Evolutionary conservation across 2,888 invertebrate species (phyloP), one percentile per base, ranked within the genome.

Genomic region (Elgonia sp.): DNA sequence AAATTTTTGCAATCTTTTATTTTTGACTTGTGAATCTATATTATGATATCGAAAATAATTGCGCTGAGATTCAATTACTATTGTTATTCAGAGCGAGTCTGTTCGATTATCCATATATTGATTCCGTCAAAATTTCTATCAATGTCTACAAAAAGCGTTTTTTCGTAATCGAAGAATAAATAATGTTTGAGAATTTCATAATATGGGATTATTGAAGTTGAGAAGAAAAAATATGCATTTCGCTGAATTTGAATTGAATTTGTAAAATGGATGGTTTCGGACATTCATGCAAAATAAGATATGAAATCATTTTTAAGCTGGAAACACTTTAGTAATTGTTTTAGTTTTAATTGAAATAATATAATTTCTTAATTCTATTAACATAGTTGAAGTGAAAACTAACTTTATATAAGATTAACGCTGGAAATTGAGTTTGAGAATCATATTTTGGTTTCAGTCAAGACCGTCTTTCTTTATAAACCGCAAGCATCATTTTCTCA

Each of bases 341-440:
- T 65, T 7, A 42, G 42, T 40, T 20, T 40, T 42, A 65, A 65
- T 42, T 18, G 42, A 42, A 2, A 6, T 65, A 65, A 42, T 20
- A 42, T 18, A 20, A 18, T 18, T 29, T 42, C 29, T 65, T 65
- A 42, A 65, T 65, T 20, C 20, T 42, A 12, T 62, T n/a, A 8
- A 42, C 20, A n/a, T 14, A 29, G 20, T 65, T 65, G 40, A 18
- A 65, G 42, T 20, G 40, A 20, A 40, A 65, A 65, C 65, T 65
- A 65, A 65, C 40, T 65, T 65, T 65, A 16, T 29, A 42, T 65
- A 65, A 65, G 65, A 65, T 65, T 42, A 65, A 42, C 65, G 40
- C 40, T 42, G 20, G 40, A 65, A 65, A 65, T 65, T 65, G 65
- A 65, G 65, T 65, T 65, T 40, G 42, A 18, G 42, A 20, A 40